Base-by-base conservation (phyloP, 2,888 invertebrate genomes). In the Drosophila nr. medialis region DNA sequence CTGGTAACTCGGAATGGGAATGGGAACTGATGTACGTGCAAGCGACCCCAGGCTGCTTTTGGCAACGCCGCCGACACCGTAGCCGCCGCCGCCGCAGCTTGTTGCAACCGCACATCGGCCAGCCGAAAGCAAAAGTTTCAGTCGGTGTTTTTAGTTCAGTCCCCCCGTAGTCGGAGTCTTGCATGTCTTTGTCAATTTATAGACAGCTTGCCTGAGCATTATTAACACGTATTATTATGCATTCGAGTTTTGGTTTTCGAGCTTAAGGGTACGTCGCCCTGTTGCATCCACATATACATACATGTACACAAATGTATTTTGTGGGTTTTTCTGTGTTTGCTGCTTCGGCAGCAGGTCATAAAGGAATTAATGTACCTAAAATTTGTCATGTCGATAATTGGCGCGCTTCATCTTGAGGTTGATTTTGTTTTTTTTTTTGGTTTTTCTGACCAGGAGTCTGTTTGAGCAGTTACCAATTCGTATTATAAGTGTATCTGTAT, bases 181-280 rank as follows among this genome's bases (percentile, higher is more conserved):
- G 91, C 90, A 90, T 90, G 90, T 90, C 91, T 91, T 90, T 91
- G 90, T 90, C 91, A 90, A 90, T 91, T 90, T 91, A 85, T 89
- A 83, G 81, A 85, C 86, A 86, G 90, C 86, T 80, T 88, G 86
- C 85, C 90, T 87, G 89, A 80, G 83, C 90, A 89, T 90, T 87
- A 90, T 90, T 90, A 90, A 90, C 86, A 86, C 87, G 86, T 86
- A 90, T 90, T 90, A 90, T 90, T 90, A 86, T 90, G 83, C 77
- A 56, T 69, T 81, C 85, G 75, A 78, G 27, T 49, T 48, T 55
- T 21, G 56, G 66, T 55, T 49, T 50, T 45, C 15, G 32, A 70
- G 69, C 63, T 65, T 64, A 32, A 63, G 76, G 74, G 75, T 72
- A 73, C 73, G 21, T 77, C 60, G 69, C 42, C 49, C 50, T 63